These are phyloP conservation scores for Ptilorrhoa leucosticta DNA, from an alignment of 2,113 vertebrate species.

Conservation along the genomic window DNA sequence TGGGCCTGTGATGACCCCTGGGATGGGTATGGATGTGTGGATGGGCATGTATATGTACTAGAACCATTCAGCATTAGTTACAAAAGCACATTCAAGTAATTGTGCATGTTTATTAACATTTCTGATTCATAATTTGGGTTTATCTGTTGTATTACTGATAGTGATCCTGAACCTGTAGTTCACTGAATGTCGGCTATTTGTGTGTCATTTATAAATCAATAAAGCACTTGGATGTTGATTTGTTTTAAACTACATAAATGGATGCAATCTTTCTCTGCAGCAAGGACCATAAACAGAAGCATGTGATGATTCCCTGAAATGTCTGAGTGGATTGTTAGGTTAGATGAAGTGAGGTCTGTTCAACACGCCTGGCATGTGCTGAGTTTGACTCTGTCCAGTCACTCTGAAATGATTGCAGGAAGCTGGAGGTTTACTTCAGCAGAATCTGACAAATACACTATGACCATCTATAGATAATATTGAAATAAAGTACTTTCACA, in stretches of 20 bases:
- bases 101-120: not conserved
- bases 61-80: fast-evolving
- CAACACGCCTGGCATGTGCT: fast-evolving
- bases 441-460: not conserved
- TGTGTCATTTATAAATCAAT: not conserved
- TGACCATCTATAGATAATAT: not conserved
- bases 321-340: not conserved
- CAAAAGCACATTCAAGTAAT: not conserved
- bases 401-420: not conserved
- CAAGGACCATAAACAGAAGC: not conserved
- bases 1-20: not conserved
- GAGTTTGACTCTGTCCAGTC: not conserved
- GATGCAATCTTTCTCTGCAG: not conserved
- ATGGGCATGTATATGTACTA: fast-evolving
- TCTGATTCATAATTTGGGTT: not conserved
- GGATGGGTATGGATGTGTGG: no score
- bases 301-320: not conserved
- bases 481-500: not conserved
- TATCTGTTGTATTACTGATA: not conserved
- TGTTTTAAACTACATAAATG: not conserved
- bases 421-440: not conserved
- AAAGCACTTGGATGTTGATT: not conserved
- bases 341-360: not conserved
- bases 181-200: not conserved
- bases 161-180: not conserved